Evolutionary conservation across 53 echinoderm and acorn worm genomes (phyloP).

Genomic region (Crossaster papposus): DNA sequence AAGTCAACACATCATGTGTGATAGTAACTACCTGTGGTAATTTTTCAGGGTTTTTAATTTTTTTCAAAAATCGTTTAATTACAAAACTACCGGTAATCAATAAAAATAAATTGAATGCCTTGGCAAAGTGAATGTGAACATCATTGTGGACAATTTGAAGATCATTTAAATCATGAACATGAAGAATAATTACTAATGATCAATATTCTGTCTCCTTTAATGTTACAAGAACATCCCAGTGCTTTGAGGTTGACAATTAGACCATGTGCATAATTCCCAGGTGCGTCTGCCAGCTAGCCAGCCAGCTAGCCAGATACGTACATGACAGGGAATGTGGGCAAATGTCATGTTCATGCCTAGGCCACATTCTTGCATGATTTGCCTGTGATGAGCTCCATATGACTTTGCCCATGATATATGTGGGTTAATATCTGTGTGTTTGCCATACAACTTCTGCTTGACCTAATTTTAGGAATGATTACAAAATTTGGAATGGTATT

Average conservation of each 20-base stretch:
- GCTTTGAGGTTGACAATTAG: background rate
- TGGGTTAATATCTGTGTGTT: conserved; percentile 1
- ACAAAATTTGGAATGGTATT: background rate
- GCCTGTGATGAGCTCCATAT: conserved; percentile 18
- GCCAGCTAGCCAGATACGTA: too few species aligned
- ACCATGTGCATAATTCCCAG: conserved; percentile 23
- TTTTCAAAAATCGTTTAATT: too few species aligned
- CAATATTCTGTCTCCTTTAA: background rate
- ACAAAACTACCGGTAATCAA: too few species aligned
- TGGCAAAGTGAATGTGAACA: too few species aligned
- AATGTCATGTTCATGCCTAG: conserved; percentile 56
- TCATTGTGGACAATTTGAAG: too few species aligned
- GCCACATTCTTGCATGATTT: conserved; percentile 50
- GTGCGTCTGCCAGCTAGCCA: conserved; percentile 2
- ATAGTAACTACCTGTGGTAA: too few species aligned
- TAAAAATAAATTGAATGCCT: too few species aligned
- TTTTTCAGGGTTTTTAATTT: too few species aligned
- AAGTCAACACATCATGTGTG: too few species aligned
- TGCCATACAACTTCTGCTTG: background rate
- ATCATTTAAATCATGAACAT: too few species aligned
- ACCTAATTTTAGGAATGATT: background rate
- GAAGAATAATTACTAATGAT: too few species aligned
- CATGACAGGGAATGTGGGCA: conserved; percentile 36
- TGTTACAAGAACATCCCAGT: background rate
- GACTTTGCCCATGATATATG: conserved; percentile 18